Evolutionary conservation across 2,113 vertebrate species (phyloP), one percentile per base, ranked within the genome.

Genomic region (Elephas maximus): DNA sequence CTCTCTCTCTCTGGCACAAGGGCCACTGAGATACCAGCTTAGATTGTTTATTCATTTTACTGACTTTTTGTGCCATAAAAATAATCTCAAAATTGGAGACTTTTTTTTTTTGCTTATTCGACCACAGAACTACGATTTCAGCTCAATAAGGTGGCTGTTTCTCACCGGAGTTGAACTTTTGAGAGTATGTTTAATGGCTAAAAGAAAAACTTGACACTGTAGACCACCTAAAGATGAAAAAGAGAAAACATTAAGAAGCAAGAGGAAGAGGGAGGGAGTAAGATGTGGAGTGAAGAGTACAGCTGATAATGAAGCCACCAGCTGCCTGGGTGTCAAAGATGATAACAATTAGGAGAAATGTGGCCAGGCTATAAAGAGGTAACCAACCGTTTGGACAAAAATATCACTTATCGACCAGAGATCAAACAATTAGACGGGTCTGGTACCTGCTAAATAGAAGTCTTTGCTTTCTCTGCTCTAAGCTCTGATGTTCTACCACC

Each of bases 261-360:
- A 82, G 30, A 65, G 63, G 45, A 91, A 41, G 76, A 51, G 11
- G 65, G 20, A 63, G 45, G 48, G 44, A 86, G 51, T 69, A 60
- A 80, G 53, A 41, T 26, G 65, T 2, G 1, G 2, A n/a, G 74
- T 88, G 67, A 71, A 92, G 15, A 85, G 28, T 17, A 77, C 11
- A 81, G 65, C 0, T 92, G 97, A 97, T 97, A 97, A 96, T 26
- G 45, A 96, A 95, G 48, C 83, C 78, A 24, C 83, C 78, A 24
- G 89, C 80, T 97, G 95, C 30, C 71, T 65, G 90, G 73, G 95
- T 94, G 96, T 97, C 76, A 94, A 92, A 85, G 37, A 45, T 0
- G 93, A 95, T 97, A 97, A 96, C 73, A 67, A 44, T 11, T 41
- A 6, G 24, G 28, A 79, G 44, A 88, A 96, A 92, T 28, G 81